These are phyloP conservation scores for Sebastes jordani DNA, from an alignment of 2,797 vertebrate species.

Conservation along the genomic window DNA sequence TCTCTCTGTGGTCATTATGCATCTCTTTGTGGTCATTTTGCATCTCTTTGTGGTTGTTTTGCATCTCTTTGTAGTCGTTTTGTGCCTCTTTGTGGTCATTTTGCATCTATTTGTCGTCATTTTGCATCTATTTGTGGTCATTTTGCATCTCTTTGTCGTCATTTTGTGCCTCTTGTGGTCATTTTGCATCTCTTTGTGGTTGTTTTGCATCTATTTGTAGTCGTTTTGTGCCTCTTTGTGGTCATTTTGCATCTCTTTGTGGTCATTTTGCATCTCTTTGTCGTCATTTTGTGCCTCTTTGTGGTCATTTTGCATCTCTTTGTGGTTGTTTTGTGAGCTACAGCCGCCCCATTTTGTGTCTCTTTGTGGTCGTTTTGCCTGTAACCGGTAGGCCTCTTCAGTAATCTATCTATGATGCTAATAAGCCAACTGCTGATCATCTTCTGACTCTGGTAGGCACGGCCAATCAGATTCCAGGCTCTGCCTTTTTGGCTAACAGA, in stretches of 20 bases:
- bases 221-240: too few species aligned
- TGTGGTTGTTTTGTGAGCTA: too few species aligned
- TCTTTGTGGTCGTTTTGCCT: too few species aligned
- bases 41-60: background rate
- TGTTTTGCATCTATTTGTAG: background rate
- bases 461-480: too few species aligned
- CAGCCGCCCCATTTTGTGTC: too few species aligned
- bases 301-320: background rate
- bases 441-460: too few species aligned
- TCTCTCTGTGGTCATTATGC: background rate
- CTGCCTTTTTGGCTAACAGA: background rate
- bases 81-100: rapidly evolving
- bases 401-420: background rate
- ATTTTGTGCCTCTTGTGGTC: background rate
- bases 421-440: background rate
- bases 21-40: too few species aligned
- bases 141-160: background rate
- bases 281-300: too few species aligned
- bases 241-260: too few species aligned
- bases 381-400: too few species aligned
- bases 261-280: too few species aligned
- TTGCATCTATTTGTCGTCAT: rapidly evolving
- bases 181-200: too few species aligned
- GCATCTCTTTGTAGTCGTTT: rapidly evolving
- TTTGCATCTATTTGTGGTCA: background rate